phyloP scores from a whole-genome alignment of 2,113 vertebrate genomes.

The Oreochromis aureus region DNA sequence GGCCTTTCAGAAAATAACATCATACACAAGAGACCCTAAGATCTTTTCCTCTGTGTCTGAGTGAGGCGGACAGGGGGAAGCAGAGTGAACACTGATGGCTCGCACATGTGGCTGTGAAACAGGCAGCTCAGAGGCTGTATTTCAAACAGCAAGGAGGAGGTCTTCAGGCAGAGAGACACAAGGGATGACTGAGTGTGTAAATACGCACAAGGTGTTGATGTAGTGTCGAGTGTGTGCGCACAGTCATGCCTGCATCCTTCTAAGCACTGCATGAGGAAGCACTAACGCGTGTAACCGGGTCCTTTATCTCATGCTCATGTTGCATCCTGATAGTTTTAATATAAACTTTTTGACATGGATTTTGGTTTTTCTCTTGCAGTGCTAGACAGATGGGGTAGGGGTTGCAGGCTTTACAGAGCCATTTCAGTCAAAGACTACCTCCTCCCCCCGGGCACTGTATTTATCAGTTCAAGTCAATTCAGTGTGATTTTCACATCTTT shows the following conservation, averaged over 20 bases:
- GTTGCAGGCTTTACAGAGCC: background rate
- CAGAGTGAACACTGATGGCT: constrained; percentile 42
- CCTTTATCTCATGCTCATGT: background rate
- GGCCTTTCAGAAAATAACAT: constrained; percentile 26
- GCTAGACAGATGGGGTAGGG: background rate
- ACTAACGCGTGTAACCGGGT: background rate
- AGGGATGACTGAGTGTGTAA: constrained; percentile 50
- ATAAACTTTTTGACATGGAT: background rate
- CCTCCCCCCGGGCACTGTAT: background rate
- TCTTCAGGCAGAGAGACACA: constrained; percentile 23
- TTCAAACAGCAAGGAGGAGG: constrained; percentile 51
- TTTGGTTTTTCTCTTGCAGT: background rate
- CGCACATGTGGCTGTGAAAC: constrained; percentile 49
- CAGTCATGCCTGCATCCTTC: constrained; percentile 8
- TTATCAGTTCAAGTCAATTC: background rate
- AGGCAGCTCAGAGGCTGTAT: constrained; percentile 21
- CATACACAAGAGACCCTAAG: constrained; percentile 2
- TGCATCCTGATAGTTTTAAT: background rate
- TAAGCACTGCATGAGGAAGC: background rate
- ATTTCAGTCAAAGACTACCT: background rate
- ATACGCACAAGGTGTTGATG: constrained; percentile 45
- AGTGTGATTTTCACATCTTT: background rate
- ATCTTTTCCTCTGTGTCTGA: constrained; percentile 27
- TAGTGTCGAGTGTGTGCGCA: background rate
- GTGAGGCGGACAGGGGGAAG: constrained; percentile 4